A percentile compares a stretch with the other conserved stretches of the same genome.
Evolutionary conservation across 2,888 invertebrate species (phyloP).

Genomic region (Teleiodes luculella): DNA sequence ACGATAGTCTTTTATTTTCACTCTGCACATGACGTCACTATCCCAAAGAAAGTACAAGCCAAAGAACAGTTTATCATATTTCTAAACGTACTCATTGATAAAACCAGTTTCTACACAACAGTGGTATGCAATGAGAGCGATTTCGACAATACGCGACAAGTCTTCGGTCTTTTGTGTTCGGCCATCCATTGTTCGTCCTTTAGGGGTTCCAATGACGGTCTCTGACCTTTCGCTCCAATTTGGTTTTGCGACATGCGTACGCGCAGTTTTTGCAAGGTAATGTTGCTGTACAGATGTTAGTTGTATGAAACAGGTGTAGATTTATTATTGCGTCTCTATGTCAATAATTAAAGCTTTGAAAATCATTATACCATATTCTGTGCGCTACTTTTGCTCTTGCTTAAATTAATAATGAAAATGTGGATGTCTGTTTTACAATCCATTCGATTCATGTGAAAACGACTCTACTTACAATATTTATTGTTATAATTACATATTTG

Average conservation of each 20-base stretch:
- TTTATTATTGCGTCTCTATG: too few species aligned
- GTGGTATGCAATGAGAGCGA: not conserved
- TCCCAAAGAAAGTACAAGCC: not conserved
- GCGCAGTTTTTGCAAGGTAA: slow-evolving; percentile 10
- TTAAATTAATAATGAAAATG: too few species aligned
- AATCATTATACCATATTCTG: too few species aligned
- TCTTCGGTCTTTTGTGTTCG: not conserved
- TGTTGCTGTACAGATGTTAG: too few species aligned
- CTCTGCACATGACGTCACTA: not conserved
- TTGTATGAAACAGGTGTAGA: too few species aligned
- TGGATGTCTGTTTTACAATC: too few species aligned
- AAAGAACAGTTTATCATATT: not conserved
- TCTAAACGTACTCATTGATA: slow-evolving; percentile 4
- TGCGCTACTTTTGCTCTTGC: too few species aligned
- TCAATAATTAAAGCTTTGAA: too few species aligned
- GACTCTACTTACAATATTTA: too few species aligned
- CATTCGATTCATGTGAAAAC: too few species aligned
- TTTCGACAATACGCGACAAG: not conserved
- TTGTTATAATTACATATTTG: too few species aligned
- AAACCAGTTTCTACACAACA: not conserved
- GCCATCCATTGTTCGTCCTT: not conserved
- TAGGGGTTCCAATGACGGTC: slow-evolving; percentile 3
- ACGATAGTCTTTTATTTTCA: not conserved
- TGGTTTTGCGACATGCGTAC: slow-evolving; percentile 36
- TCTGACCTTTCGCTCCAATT: slow-evolving; percentile 60